These are phyloP conservation scores for Drosophila lacicola DNA, from an alignment of 2,888 invertebrate genomes.

Conservation along the genomic window DNA sequence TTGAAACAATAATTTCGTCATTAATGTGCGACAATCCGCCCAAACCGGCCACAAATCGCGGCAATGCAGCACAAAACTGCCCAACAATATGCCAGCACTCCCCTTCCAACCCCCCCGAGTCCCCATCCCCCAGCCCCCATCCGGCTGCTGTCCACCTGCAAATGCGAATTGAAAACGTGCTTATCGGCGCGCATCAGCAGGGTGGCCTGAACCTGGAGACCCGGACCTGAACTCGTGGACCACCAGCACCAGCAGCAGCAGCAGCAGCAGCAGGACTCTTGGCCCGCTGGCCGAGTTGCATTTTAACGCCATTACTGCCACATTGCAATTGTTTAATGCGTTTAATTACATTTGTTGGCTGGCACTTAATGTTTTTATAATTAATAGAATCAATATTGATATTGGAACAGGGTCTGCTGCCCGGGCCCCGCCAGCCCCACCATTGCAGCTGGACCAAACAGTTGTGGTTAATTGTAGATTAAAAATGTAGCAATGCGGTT, in stretches of 20 bases:
- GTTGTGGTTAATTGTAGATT: slow-evolving; percentile 83
- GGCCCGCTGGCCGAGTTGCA: slow-evolving; percentile 33
- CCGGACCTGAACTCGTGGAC: slow-evolving; percentile 13
- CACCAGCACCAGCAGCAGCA: not conserved
- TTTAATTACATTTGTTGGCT: slow-evolving; percentile 81
- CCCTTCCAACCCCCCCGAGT: too few species aligned
- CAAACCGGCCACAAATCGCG: slow-evolving; percentile 26
- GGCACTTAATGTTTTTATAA: slow-evolving; percentile 83
- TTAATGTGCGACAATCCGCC: slow-evolving; percentile 75
- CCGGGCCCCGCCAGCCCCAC: not conserved
- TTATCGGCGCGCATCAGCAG: slow-evolving; percentile 78
- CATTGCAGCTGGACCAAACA: slow-evolving; percentile 40
- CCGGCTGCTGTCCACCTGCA: slow-evolving; percentile 36
- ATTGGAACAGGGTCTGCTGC: slow-evolving; percentile 40
- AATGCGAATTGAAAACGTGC: slow-evolving; percentile 78
- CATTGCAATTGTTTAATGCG: slow-evolving; percentile 78
- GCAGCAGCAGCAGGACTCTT: slow-evolving; percentile 14
- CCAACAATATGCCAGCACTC: not conserved
- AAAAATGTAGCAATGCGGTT: slow-evolving; percentile 79
- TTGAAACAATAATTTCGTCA: slow-evolving; percentile 82
- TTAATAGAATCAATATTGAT: slow-evolving; percentile 83
- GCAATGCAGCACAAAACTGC: slow-evolving; percentile 1
- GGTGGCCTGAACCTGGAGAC: slow-evolving; percentile 27
- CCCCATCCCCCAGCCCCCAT: not conserved
- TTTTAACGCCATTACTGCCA: slow-evolving; percentile 68